These are phyloP conservation scores for Cordylochernes scorpioides DNA, from an alignment of 2,888 invertebrate genomes.

Conservation along the genomic window DNA sequence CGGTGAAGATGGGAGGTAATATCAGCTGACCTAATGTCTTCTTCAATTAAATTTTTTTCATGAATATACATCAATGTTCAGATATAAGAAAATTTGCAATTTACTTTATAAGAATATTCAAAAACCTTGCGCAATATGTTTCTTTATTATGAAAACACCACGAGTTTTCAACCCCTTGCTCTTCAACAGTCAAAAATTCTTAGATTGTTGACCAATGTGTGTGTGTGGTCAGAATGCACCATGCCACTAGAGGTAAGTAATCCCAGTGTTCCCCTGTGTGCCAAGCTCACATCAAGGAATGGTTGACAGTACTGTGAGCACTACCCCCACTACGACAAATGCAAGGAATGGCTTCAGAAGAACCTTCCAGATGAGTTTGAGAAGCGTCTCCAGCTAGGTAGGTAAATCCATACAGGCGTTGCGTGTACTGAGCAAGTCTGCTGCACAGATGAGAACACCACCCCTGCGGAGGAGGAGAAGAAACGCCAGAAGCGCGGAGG, in stretches of 20 bases:
- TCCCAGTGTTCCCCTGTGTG: neutral
- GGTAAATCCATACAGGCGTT: slow-evolving; percentile 14
- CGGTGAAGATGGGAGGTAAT: too few relatives aligned
- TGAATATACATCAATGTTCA: too few relatives aligned
- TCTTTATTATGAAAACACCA: too few relatives aligned
- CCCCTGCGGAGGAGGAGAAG: slow-evolving; percentile 54
- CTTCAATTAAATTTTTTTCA: too few relatives aligned
- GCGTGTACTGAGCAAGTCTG: neutral
- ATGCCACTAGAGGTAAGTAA: slow-evolving; percentile 56
- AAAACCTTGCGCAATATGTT: too few relatives aligned
- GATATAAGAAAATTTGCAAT: too few relatives aligned
- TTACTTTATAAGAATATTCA: too few relatives aligned
- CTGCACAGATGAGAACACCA: slow-evolving; percentile 1
- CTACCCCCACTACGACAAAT: slow-evolving; percentile 88
- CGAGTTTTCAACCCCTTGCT: too few relatives aligned
- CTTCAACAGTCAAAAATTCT: too few relatives aligned
- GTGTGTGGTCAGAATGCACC: slow-evolving; percentile 53
- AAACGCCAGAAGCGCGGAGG: slow-evolving; percentile 89
- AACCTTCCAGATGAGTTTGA: slow-evolving; percentile 79
- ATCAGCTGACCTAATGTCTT: too few relatives aligned
- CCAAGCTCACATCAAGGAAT: slow-evolving; percentile 4
- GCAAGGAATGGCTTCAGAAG: slow-evolving; percentile 83
- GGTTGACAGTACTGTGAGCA: slow-evolving; percentile 69
- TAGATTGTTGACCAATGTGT: too few relatives aligned
- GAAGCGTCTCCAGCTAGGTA: slow-evolving; percentile 43